These are phyloP conservation scores for Oncorhynchus masou DNA, from an alignment of 2,113 vertebrate species.

Conservation along the genomic window DNA sequence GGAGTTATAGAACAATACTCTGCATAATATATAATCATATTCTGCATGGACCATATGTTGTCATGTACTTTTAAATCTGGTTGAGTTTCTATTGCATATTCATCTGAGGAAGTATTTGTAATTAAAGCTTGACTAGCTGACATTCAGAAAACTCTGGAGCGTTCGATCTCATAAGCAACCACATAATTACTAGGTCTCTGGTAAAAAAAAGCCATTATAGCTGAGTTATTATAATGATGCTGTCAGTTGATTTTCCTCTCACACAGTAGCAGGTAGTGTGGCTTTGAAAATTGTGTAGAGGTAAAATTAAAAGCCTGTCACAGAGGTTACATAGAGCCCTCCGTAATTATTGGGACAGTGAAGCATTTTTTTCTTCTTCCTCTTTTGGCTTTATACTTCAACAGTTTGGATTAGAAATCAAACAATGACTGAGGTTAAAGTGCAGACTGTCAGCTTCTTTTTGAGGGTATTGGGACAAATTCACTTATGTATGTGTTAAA, in stretches of 20 bases:
- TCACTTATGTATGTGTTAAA: no score
- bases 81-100: slow-evolving; percentile 27
- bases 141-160: background rate
- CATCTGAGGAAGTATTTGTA: background rate
- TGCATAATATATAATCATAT: no score
- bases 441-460: no score
- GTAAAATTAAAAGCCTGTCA: background rate
- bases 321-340: background rate
- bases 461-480: no score
- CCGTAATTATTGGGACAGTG: no score
- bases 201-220: background rate
- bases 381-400: no score
- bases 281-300: background rate
- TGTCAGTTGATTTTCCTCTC: background rate
- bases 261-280: background rate
- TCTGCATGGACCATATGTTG: no score
- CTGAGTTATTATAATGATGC: background rate
- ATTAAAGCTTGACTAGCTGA: background rate
- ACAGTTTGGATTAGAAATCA: no score
- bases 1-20: no score
- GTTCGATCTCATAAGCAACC: background rate
- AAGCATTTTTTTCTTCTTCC: no score
- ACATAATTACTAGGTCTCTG: background rate
- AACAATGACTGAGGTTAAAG: no score
- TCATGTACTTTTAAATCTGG: no score